phyloP scores from a whole-genome alignment of 2,797 vertebrate genomes.

The Denticeps clupeoides region DNA sequence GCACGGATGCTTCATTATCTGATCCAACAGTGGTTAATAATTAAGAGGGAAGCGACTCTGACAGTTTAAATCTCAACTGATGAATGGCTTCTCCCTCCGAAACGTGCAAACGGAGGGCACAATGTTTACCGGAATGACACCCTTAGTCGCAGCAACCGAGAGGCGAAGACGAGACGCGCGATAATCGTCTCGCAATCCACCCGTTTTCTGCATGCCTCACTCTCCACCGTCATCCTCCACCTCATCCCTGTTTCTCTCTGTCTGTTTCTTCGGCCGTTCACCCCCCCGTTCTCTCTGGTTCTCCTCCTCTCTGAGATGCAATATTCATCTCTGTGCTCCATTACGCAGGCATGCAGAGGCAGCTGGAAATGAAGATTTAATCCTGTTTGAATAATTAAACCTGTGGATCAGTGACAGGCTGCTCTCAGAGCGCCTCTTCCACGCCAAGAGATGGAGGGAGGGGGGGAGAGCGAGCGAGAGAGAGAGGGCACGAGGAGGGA shows the following conservation, averaged over 20 bases:
- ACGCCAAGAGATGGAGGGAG: not conserved
- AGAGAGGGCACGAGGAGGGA: not conserved
- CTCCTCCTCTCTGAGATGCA: constrained; percentile 13
- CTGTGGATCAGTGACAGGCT: constrained; percentile 20
- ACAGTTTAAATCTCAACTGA: not conserved
- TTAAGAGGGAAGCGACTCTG: not conserved
- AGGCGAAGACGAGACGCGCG: too few species aligned
- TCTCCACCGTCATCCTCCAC: not conserved
- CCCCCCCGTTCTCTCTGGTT: constrained; percentile 11
- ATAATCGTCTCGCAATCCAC: constrained; percentile 13
- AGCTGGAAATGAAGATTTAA: constrained; percentile 32
- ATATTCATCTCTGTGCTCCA: constrained; percentile 27
- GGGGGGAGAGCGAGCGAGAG: not conserved
- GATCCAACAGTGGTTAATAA: not conserved
- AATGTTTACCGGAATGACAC: too few species aligned
- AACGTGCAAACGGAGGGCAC: too few species aligned
- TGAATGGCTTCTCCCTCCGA: too few species aligned
- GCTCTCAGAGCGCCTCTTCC: not conserved
- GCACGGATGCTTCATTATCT: not conserved
- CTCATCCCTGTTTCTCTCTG: constrained; percentile 13
- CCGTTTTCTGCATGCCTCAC: not conserved
- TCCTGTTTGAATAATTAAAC: constrained; percentile 39
- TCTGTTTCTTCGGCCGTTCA: constrained; percentile 12
- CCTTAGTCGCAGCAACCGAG: too few species aligned
- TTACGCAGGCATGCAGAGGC: constrained; percentile 13